Evolutionary conservation across 1,140 invertebrate species (phyloP).

Genomic region (Lineus longissimus): DNA sequence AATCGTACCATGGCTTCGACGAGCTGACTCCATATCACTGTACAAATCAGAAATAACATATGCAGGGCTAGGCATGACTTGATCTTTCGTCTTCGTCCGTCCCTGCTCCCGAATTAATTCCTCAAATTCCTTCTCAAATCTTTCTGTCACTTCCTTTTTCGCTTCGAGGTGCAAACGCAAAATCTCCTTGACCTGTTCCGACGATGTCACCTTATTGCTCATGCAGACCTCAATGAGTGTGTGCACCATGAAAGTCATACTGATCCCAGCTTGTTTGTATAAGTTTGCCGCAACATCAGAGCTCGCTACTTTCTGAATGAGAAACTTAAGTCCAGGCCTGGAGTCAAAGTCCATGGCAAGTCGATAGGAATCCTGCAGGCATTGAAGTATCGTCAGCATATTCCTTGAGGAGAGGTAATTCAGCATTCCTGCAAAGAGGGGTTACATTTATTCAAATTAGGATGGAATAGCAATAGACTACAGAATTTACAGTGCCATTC

Average conservation of each 20-base stretch:
- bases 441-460: background rate
- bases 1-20: background rate
- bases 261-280: slow-evolving; percentile 86
- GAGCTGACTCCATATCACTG: background rate
- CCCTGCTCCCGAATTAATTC: background rate
- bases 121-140: background rate
- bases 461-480: too few relatives aligned
- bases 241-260: slow-evolving; percentile 85
- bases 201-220: background rate
- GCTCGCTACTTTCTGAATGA: slow-evolving; percentile 87
- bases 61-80: background rate
- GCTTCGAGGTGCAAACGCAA: background rate
- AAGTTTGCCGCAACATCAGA: slow-evolving; percentile 83
- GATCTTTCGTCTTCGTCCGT: background rate
- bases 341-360: slow-evolving; percentile 80
- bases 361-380: slow-evolving; percentile 74
- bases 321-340: slow-evolving; percentile 84
- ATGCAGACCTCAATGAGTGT: slow-evolving; percentile 77
- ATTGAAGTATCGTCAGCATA: slow-evolving; percentile 69
- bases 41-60: background rate
- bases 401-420: slow-evolving; percentile 55
- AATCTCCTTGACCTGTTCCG: background rate
- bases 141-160: slow-evolving; percentile 4
- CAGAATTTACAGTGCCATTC: too few relatives aligned
- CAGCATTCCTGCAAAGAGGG: slow-evolving; percentile 54